Evolutionary conservation across 2,113 vertebrate genomes (phyloP), one percentile per base, ranked within the genome.

Genomic region (Entomyzon cyanotis): DNA sequence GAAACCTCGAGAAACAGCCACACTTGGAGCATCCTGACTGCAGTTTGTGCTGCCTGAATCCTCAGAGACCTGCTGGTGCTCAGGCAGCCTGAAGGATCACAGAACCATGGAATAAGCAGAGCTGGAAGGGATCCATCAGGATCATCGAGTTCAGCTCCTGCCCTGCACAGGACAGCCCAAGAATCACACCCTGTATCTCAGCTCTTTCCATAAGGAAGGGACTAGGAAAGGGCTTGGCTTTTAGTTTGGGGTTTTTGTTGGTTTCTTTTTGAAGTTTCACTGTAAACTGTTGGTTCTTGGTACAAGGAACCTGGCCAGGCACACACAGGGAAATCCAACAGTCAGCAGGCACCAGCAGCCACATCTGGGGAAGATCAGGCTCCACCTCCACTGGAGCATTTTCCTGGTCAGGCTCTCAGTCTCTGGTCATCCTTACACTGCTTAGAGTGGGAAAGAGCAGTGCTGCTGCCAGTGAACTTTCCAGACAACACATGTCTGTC

Each of bases 401-500:
- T 78, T 74, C 60, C 67, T 44, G 21, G 21, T 22, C 17, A 23
- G 31, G 19, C 10, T 18, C 15, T 85, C 42, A 6, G 52, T 6
- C 37, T 73, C 58, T 60, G 62, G 46, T 16, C 22, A 64, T 7
- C 44, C 42, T 55, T 42, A 46, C 1, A 2, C 37, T 50, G 83
- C 62, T 58, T 46, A 31, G 83, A 74, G 33, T 2, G 37, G 67
- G 44, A 17, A 62, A 65, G 37, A 56, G 28, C 74, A 47, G 58
- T 0, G 0, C 35, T 58, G 10, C 3, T 82, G 37, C 30, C 56
- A 30, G 15, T 9, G 17, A 86, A 73, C 11, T 8, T 18, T 15
- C 35, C 0, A 1, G 87, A 52, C 22, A 42, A 23, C 6, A 21
- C 4, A 1, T 3, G 3, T 24, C 56, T 74, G 44, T 23, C 52